Percentiles rank a stretch among this genome's conserved stretches.
Evolutionary conservation across 2,113 vertebrate species (phyloP).

Genomic region (Boleophthalmus pectinirostris): DNA sequence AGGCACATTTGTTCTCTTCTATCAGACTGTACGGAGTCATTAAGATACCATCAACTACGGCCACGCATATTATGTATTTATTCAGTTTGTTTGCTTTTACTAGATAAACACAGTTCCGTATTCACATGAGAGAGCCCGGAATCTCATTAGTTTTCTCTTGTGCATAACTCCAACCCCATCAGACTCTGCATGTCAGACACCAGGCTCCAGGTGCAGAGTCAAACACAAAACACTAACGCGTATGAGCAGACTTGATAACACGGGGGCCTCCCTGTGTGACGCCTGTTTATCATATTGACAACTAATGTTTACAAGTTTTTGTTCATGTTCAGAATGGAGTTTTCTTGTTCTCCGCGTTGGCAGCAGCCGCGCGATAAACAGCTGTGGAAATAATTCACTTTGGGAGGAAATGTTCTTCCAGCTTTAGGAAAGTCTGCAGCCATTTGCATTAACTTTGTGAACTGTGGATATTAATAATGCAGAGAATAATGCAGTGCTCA

Average conservation of each 20-base stretch:
- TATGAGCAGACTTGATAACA: no score
- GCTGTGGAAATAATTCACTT: slow-evolving; percentile 11
- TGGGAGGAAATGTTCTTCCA: not conserved
- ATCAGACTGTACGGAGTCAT: slow-evolving; percentile 12
- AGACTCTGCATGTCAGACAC: slow-evolving; percentile 45
- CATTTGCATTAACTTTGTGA: not conserved
- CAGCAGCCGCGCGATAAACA: not conserved
- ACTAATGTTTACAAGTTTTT: slow-evolving; percentile 60
- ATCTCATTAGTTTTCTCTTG: slow-evolving; percentile 35
- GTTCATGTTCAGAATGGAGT: slow-evolving; percentile 23
- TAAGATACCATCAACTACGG: slow-evolving; percentile 35
- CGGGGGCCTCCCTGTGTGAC: slow-evolving; percentile 35
- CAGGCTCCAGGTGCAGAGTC: slow-evolving; percentile 42
- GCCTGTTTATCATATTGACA: slow-evolving; percentile 40
- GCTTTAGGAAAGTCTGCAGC: not conserved
- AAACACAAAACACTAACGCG: slow-evolving; percentile 18
- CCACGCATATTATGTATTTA: slow-evolving; percentile 52
- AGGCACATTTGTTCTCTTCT: slow-evolving; percentile 1
- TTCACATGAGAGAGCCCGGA: slow-evolving; percentile 55
- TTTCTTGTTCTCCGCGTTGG: slow-evolving; percentile 9
- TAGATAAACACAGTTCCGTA: slow-evolving; percentile 20
- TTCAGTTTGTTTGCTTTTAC: slow-evolving; percentile 52
- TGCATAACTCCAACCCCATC: slow-evolving; percentile 19
- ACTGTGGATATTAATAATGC: not conserved
- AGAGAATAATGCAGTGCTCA: not conserved